Base-by-base conservation (phyloP, 2,888 invertebrate genomes). In the Synanthedon tipuliformis region DNA sequence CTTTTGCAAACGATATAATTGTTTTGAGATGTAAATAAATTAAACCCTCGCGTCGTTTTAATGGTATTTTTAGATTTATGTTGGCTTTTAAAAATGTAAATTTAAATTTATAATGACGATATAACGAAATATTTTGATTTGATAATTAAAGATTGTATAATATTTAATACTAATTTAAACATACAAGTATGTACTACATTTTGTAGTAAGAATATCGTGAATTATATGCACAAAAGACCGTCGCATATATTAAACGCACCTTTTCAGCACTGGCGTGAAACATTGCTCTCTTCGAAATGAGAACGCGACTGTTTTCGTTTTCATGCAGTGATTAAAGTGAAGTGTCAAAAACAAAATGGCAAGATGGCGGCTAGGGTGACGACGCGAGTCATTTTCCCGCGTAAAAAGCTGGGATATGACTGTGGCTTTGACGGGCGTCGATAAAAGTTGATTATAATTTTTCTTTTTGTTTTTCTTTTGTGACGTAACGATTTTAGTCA, bases 321-420 rank as follows among this genome's bases (percentile, higher is more conserved):
- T 78, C 78, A 75, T 73, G 75, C 78, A 73, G 84, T 83, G 85
- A 86, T 86, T 86, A 86, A 81, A 85, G 84, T 79, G 86, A 84
- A 86, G 86, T 84, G 85, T 83, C 82, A 80, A 81, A 82, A 84
- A 84, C 81, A 84, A 86, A 84, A 85, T 81, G 77, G 70, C 63
- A 69, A 66, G 62, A 65, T 66, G 66, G 65, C 70, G 68, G 64
- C 61, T 56, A 51, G 59, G 63, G 68, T 57, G 66, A 61, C 62
- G 60, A 61, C 60, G 56, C 64, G 63, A 34, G 10, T 66, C 65
- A 63, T 71, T 71, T 66, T 62, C 66, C 65, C 61, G 60, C 64
- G 65, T 61, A 70, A 64, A 69, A 71, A 61, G 60, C 55, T 59
- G 63, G 66, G 66, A 65, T 64, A 61, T 62, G 65, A 68, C 74